Percentiles rank a stretch among this genome's conserved stretches.
These are phyloP conservation scores for Sparus aurata DNA, from an alignment of 2,797 vertebrate species.

Conservation along the genomic window DNA sequence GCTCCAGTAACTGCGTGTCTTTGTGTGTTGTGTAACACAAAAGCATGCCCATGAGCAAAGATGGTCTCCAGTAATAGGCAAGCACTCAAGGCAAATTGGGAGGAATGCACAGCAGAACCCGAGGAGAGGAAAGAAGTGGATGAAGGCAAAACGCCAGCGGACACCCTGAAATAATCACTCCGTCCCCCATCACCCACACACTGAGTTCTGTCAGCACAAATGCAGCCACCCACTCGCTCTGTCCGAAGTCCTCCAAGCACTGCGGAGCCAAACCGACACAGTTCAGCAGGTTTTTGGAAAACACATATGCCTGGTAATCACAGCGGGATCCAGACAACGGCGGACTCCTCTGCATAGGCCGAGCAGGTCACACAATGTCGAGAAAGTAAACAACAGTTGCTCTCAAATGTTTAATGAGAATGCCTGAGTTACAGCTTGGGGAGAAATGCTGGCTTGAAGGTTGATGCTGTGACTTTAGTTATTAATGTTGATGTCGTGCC, in stretches of 20 bases:
- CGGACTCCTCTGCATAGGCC: constrained; percentile 16
- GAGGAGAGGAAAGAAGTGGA: constrained; percentile 47
- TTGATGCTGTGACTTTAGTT: background rate
- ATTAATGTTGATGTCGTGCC: constrained; percentile 5
- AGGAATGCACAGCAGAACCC: constrained; percentile 38
- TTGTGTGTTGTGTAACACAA: constrained; percentile 18
- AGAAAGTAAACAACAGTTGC: constrained; percentile 19
- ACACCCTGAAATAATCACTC: constrained; percentile 69
- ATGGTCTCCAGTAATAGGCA: constrained; percentile 39
- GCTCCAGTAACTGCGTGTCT: constrained; percentile 10
- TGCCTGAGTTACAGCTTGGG: background rate
- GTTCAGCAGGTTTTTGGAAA: constrained; percentile 36
- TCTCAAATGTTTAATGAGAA: constrained; percentile 33
- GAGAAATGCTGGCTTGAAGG: background rate
- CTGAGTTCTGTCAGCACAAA: constrained; percentile 63
- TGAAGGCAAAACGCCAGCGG: constrained; percentile 57
- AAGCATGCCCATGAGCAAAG: constrained; percentile 27
- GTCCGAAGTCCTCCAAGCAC: constrained; percentile 32
- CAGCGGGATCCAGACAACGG: constrained; percentile 17
- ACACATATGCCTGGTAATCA: constrained; percentile 32
- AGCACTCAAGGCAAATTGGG: constrained; percentile 45
- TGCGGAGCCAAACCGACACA: constrained; percentile 37
- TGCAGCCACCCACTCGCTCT: constrained; percentile 57
- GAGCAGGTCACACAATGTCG: constrained; percentile 19
- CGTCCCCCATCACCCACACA: constrained; percentile 52